A percentile compares a stretch with the other conserved stretches of the same genome.
Evolutionary conservation across 2,888 invertebrate genomes (phyloP).

Genomic region (Cyclophora punctaria): DNA sequence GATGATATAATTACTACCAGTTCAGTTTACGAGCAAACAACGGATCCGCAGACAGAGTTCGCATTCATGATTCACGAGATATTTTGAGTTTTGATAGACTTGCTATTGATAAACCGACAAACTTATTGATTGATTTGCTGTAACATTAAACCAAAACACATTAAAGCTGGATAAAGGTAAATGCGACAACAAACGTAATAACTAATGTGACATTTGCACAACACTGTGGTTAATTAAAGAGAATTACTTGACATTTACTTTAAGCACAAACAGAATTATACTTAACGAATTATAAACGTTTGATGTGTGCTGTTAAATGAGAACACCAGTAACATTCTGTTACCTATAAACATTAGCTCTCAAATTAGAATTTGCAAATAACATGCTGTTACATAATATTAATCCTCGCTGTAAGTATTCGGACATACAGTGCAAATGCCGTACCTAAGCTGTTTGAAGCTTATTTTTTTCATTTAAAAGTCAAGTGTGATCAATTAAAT

Average conservation of each 20-base stretch:
- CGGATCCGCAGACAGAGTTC: conserved; percentile 21
- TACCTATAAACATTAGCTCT: no score
- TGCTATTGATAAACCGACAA: background rate
- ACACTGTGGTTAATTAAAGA: conserved; percentile 3
- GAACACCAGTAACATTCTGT: no score
- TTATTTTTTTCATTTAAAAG: conserved; percentile 7
- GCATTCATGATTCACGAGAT: conserved; percentile 29
- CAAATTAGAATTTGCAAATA: no score
- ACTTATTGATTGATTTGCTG: no score
- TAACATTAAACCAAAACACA: no score
- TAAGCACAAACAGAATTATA: conserved; percentile 1
- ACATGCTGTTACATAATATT: no score
- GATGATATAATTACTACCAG: conserved; percentile 25
- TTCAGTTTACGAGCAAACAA: conserved; percentile 27
- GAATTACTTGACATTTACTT: background rate
- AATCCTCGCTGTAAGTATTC: no score
- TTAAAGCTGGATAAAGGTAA: no score
- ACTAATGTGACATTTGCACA: conserved; percentile 1
- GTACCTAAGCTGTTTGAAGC: no score
- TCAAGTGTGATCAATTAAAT: conserved; percentile 12
- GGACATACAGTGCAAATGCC: no score
- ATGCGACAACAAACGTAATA: background rate
- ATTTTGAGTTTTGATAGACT: conserved; percentile 20
- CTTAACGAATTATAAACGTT: conserved; percentile 4
- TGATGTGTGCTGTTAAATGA: background rate